Evolutionary conservation across 1,140 invertebrate species (phyloP).

Genomic region (Ips nitidus): DNA sequence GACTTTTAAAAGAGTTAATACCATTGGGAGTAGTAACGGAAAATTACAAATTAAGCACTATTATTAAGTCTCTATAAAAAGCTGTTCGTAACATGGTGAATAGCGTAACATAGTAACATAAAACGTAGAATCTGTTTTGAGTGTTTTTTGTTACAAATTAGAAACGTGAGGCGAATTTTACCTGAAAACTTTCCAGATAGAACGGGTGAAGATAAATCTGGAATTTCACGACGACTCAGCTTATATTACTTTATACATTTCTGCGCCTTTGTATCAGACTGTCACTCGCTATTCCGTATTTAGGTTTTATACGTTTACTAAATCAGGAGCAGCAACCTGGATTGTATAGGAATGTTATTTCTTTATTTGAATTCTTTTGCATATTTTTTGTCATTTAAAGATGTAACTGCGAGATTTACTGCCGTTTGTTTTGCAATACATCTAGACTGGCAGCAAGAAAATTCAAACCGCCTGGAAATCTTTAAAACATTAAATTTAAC

Average conservation of each 20-base stretch:
- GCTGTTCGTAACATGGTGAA: too few relatives aligned
- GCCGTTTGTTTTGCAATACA: not conserved
- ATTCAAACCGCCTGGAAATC: conserved; percentile 1
- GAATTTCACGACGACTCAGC: conserved; percentile 10
- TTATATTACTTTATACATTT: conserved; percentile 11
- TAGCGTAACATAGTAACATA: too few relatives aligned
- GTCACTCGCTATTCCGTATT: not conserved
- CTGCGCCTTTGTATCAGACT: conserved; percentile 1
- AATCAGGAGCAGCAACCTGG: not conserved
- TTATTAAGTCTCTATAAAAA: too few relatives aligned
- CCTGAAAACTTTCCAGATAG: not conserved
- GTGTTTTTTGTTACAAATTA: not conserved
- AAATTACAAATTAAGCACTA: too few relatives aligned
- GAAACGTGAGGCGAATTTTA: conserved; percentile 4
- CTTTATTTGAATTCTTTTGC: not conserved
- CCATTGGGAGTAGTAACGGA: too few relatives aligned
- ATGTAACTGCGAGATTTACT: not conserved
- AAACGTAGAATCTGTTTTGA: too few relatives aligned
- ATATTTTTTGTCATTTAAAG: not conserved
- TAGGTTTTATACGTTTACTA: conserved; percentile 1
- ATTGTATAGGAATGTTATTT: not conserved
- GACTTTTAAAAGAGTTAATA: too few relatives aligned
- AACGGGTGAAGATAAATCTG: not conserved
- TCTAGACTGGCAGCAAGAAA: not conserved
- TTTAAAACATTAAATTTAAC: conserved; percentile 5